A percentile compares a stretch with the other conserved stretches of the same genome.
Evolutionary conservation across 1,140 invertebrate species (phyloP).

Genomic region (Solenopsis invicta): DNA sequence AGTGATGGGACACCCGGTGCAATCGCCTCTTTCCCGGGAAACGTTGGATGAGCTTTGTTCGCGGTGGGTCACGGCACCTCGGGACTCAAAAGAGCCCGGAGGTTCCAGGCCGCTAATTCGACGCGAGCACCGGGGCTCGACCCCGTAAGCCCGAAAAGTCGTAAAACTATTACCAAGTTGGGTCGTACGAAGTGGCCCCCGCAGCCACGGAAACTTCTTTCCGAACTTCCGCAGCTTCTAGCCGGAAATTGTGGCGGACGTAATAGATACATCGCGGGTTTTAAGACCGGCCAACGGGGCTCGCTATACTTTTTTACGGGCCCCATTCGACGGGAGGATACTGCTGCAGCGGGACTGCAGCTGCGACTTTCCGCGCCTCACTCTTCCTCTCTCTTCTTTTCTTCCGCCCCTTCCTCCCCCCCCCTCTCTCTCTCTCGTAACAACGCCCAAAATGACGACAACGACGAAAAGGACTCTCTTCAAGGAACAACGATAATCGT

Average conservation of each 20-base stretch:
- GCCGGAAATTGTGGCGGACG: slow-evolving; percentile 58
- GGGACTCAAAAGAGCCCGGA: slow-evolving; percentile 48
- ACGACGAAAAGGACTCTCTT: slow-evolving; percentile 3
- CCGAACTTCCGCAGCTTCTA: slow-evolving; percentile 56
- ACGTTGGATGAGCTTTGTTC: slow-evolving; percentile 50
- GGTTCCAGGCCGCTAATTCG: slow-evolving; percentile 63
- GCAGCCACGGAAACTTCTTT: slow-evolving; percentile 47
- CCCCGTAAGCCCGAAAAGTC: slow-evolving; percentile 64
- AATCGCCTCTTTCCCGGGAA: slow-evolving; percentile 23
- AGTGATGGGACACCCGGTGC: background rate
- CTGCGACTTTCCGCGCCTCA: slow-evolving; percentile 25
- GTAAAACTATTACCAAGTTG: slow-evolving; percentile 73
- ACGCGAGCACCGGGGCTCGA: slow-evolving; percentile 31
- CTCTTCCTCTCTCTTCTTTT: no score
- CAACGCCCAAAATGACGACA: background rate
- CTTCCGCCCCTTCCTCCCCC: no score
- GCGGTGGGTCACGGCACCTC: slow-evolving; percentile 25
- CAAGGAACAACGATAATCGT: slow-evolving; percentile 61
- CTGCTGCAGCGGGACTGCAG: slow-evolving; percentile 13
- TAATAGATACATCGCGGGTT: slow-evolving; percentile 70
- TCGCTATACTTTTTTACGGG: slow-evolving; percentile 25
- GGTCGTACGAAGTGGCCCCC: slow-evolving; percentile 43
- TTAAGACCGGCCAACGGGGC: slow-evolving; percentile 53
- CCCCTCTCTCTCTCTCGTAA: no score
- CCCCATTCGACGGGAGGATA: slow-evolving; percentile 23